Percentiles rank a stretch among this genome's conserved stretches.
These are phyloP conservation scores for Trichogramma dendrolimi DNA, from an alignment of 2,888 invertebrate species.

Conservation along the genomic window DNA sequence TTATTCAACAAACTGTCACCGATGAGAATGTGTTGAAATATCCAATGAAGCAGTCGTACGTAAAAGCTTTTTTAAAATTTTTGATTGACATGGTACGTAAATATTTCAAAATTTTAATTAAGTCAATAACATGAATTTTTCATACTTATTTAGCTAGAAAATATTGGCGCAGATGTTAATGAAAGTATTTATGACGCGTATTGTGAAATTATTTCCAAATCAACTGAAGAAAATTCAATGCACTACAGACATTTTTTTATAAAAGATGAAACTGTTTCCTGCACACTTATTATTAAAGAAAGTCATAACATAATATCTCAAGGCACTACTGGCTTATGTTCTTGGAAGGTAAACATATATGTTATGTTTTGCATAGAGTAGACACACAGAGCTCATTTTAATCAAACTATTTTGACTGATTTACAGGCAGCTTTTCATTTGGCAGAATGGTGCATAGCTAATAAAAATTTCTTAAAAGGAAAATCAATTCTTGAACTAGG, in stretches of 20 bases:
- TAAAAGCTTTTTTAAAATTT: conserved; percentile 63
- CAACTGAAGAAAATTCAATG: conserved; percentile 46
- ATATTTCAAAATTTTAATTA: conserved; percentile 6
- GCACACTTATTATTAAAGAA: conserved; percentile 63
- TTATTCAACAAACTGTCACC: conserved; percentile 60
- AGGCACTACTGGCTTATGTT: conserved; percentile 75
- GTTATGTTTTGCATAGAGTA: not conserved
- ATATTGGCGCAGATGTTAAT: conserved; percentile 57
- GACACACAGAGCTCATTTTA: not conserved
- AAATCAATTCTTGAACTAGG: conserved; percentile 71
- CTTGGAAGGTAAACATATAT: conserved; percentile 64
- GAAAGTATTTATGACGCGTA: conserved; percentile 64
- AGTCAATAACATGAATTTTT: not conserved
- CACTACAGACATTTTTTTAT: conserved; percentile 65
- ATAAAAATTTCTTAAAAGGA: conserved; percentile 54
- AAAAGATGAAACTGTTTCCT: conserved; percentile 43
- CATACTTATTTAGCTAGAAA: conserved; percentile 53
- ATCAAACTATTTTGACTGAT: not conserved
- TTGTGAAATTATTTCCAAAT: conserved; percentile 55
- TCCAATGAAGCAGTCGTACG: conserved; percentile 63
- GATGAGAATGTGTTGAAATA: conserved; percentile 56
- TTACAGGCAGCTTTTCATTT: conserved; percentile 65
- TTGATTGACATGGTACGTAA: conserved; percentile 54
- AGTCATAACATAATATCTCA: conserved; percentile 68
- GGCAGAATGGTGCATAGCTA: conserved; percentile 66